Evolutionary conservation across 2,113 vertebrate species (phyloP).

Genomic region (Macquaria ambigua): DNA sequence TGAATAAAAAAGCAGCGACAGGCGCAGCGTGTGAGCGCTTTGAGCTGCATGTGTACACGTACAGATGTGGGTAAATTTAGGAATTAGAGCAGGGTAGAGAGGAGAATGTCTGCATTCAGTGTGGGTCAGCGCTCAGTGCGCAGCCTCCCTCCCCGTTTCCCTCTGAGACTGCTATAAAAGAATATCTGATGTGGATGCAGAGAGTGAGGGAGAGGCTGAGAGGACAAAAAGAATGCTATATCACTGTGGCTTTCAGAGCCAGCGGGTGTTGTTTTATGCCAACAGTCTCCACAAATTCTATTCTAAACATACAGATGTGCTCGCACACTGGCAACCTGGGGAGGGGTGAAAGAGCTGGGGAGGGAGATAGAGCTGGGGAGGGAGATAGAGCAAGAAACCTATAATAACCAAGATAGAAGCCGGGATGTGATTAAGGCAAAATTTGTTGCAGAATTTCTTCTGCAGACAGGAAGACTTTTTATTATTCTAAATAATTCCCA

Average conservation of each 20-base stretch:
- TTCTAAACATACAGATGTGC: slow-evolving; percentile 56
- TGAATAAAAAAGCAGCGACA: slow-evolving; percentile 23
- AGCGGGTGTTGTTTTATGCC: slow-evolving; percentile 71
- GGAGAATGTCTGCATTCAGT: slow-evolving; percentile 61
- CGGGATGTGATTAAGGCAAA: background rate
- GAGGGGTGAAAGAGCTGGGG: background rate
- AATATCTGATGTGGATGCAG: slow-evolving; percentile 80
- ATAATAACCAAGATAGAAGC: slow-evolving; percentile 13
- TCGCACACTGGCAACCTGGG: slow-evolving; percentile 1
- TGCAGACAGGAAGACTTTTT: slow-evolving; percentile 4
- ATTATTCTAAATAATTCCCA: slow-evolving; percentile 36
- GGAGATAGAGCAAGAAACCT: background rate
- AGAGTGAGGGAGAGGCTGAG: slow-evolving; percentile 59
- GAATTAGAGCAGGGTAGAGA: slow-evolving; percentile 64
- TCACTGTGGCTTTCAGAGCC: slow-evolving; percentile 68
- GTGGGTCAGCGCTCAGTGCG: slow-evolving; percentile 70
- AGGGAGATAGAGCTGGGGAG: background rate
- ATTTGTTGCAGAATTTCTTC: slow-evolving; percentile 27
- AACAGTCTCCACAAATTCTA: slow-evolving; percentile 44
- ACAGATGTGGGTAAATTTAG: slow-evolving; percentile 67
- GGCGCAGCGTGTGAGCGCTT: slow-evolving; percentile 13
- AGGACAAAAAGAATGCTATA: slow-evolving; percentile 83
- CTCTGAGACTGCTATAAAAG: slow-evolving; percentile 77
- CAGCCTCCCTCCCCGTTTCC: slow-evolving; percentile 68
- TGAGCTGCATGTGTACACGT: slow-evolving; percentile 28